A percentile compares a stretch with the other conserved stretches of the same genome.
phyloP scores from a whole-genome alignment of 2,113 vertebrate species.

The Columba livia region DNA sequence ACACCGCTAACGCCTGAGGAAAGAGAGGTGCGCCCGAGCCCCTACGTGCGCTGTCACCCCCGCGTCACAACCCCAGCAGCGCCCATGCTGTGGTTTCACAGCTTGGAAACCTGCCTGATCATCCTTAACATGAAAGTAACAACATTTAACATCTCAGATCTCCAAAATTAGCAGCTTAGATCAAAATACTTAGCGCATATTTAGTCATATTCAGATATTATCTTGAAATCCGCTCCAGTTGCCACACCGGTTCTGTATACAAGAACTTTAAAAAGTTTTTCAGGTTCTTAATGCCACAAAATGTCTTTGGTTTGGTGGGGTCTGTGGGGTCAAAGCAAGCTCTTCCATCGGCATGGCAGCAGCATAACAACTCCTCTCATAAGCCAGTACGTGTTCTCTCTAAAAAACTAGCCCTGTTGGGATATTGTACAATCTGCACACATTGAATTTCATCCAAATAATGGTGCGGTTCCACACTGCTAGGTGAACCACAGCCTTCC shows the following conservation, averaged over 20 bases:
- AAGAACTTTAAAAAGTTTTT: not conserved
- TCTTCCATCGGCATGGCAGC: not conserved
- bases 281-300: not conserved
- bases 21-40: too few relatives aligned
- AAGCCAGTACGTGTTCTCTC: not conserved
- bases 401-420: not conserved
- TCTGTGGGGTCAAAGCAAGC: not conserved
- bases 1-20: rapidly evolving
- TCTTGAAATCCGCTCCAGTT: not conserved
- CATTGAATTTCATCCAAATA: not conserved
- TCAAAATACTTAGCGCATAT: not conserved
- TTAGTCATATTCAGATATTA: not conserved
- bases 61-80: rapidly evolving
- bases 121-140: not conserved
- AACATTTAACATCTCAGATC: not conserved
- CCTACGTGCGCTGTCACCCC: not conserved
- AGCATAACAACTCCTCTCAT: not conserved
- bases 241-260: not conserved
- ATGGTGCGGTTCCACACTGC: not conserved
- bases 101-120: not conserved
- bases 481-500: not conserved
- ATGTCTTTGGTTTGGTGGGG: not conserved
- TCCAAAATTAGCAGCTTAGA: not conserved
- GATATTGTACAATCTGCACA: not conserved
- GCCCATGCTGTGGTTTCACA: rapidly evolving